Evolutionary conservation across 2,888 invertebrate species (phyloP).

Genomic region (Tiliacea citrago): DNA sequence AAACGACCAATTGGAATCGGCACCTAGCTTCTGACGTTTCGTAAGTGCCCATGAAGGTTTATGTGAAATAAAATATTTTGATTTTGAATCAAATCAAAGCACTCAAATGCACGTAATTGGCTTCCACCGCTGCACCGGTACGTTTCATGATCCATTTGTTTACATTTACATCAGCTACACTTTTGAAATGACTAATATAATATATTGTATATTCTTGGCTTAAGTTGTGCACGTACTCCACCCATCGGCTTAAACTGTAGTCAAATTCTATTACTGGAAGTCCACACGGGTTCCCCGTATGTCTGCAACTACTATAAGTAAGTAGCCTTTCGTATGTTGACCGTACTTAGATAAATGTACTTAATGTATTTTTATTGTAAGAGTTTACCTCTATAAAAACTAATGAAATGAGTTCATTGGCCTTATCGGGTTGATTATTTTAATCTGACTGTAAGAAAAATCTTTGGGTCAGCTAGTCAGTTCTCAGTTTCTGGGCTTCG

Average conservation of each 20-base stretch:
- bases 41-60: too few species aligned
- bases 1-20: too few species aligned
- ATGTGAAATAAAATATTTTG: too few species aligned
- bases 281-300: conserved; percentile 6
- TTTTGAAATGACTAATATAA: too few species aligned
- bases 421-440: background rate
- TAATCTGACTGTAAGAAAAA: background rate
- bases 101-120: too few species aligned
- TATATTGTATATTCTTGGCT: background rate
- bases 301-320: background rate
- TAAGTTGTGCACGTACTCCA: background rate
- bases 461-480: background rate
- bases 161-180: too few species aligned
- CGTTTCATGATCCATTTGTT: too few species aligned
- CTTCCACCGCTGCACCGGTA: too few species aligned
- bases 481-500: too few species aligned
- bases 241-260: conserved; percentile 14
- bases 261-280: conserved; percentile 22
- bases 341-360: conserved; percentile 31
- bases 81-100: too few species aligned
- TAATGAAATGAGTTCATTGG: conserved; percentile 26
- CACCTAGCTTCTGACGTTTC: too few species aligned
- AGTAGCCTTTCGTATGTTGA: conserved; percentile 1
- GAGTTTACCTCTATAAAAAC: conserved; percentile 10
- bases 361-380: conserved; percentile 10